Conservation (phyloP, 2,797 vertebrate genomes). For the Eulemur albifrons region DNA sequence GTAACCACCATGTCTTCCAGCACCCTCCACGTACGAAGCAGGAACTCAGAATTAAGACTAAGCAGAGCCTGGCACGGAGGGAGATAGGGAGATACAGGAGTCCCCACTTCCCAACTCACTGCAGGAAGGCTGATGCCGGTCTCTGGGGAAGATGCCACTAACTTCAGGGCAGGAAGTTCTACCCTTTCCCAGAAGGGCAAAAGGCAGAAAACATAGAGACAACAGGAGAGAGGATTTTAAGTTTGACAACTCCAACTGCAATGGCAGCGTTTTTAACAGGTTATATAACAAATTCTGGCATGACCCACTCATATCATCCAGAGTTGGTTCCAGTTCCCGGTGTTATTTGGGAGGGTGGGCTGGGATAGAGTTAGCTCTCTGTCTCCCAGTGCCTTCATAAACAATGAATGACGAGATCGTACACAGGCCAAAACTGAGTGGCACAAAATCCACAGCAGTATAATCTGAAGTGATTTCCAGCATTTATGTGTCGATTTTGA, state of each 20-base stretch:
- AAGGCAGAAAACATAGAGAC: neutral
- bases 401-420: neutral
- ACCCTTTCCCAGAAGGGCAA: neutral
- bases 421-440: neutral
- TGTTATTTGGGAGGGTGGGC: neutral
- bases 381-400: neutral
- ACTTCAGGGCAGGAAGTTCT: neutral
- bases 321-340: neutral
- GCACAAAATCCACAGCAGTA: neutral
- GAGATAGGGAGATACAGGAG: neutral
- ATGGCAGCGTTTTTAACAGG: neutral
- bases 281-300: constrained; percentile 23
- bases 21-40: neutral
- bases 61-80: neutral
- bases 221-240: neutral
- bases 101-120: neutral
- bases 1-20: neutral
- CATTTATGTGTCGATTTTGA: constrained; percentile 29
- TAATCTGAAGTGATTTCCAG: neutral
- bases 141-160: neutral
- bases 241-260: neutral
- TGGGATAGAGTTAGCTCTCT: neutral
- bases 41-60: neutral
- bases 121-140: neutral
- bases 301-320: constrained; percentile 1